These are phyloP conservation scores for Apotomis betuletana DNA, from an alignment of 2,888 invertebrate species.

Conservation along the genomic window DNA sequence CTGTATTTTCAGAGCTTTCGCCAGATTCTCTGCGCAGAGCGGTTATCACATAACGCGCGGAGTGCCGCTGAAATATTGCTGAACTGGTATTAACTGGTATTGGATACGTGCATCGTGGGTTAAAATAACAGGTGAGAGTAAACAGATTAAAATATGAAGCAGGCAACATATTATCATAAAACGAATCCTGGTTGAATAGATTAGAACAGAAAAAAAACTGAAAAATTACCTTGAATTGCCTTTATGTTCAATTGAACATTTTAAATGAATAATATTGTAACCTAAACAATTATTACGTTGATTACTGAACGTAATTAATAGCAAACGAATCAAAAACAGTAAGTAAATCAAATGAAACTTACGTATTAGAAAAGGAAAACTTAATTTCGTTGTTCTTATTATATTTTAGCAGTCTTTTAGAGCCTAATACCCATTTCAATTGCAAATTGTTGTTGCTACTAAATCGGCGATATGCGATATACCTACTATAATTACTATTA, in stretches of 20 bases:
- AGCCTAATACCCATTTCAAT: too few species aligned
- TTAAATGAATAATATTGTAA: neutral
- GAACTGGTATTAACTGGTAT: slow-evolving; percentile 36
- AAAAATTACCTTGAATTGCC: too few species aligned
- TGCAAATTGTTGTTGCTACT: too few species aligned
- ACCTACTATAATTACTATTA: too few species aligned
- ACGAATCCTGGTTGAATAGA: neutral
- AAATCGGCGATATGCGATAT: too few species aligned
- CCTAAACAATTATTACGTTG: neutral
- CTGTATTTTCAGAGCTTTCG: slow-evolving; percentile 52
- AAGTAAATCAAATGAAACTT: neutral
- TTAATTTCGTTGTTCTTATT: too few species aligned
- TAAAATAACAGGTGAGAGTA: neutral
- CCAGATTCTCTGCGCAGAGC: slow-evolving; percentile 60
- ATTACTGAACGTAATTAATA: neutral
- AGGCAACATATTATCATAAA: neutral
- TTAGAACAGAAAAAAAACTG: too few species aligned
- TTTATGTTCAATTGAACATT: too few species aligned
- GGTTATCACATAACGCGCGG: slow-evolving; percentile 39
- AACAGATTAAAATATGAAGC: neutral
- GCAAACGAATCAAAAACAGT: neutral
- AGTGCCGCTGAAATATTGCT: slow-evolving; percentile 35
- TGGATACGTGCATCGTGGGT: slow-evolving; percentile 8
- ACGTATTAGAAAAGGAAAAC: too few species aligned
- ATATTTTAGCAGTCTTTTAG: too few species aligned